phyloP scores from a whole-genome alignment of 2,888 invertebrate genomes.

The Leptinotarsa peninsularis region DNA sequence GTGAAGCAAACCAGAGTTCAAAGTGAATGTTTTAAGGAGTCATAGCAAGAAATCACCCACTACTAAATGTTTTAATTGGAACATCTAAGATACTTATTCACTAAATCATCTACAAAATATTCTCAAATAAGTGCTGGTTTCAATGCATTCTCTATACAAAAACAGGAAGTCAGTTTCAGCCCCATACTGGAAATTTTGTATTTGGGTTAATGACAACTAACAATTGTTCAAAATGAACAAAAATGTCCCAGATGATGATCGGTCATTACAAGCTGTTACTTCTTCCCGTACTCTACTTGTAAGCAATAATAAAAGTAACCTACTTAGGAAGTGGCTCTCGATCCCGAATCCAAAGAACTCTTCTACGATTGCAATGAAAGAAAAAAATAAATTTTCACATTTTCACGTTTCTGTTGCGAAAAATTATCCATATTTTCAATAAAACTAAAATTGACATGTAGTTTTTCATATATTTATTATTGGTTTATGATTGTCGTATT shows the following conservation, averaged over 20 bases:
- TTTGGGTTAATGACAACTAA: not conserved
- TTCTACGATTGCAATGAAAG: slow-evolving; percentile 32
- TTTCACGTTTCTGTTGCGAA: not conserved
- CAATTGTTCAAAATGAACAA: not conserved
- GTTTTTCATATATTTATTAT: no score
- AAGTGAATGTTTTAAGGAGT: no score
- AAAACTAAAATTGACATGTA: no score
- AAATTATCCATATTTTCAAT: no score
- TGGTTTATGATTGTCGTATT: no score
- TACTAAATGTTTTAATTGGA: no score
- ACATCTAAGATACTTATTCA: no score
- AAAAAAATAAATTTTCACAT: slow-evolving; percentile 16
- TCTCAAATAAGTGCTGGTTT: not conserved
- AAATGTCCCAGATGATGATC: not conserved
- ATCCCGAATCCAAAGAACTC: slow-evolving; percentile 33
- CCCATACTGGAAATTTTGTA: not conserved
- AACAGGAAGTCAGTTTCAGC: not conserved
- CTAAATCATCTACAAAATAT: no score
- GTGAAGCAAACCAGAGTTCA: no score
- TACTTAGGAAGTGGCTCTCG: slow-evolving; percentile 37
- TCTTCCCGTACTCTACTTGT: not conserved
- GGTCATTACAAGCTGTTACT: not conserved
- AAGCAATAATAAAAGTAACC: slow-evolving; percentile 6
- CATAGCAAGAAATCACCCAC: no score
- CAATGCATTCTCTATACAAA: not conserved